Conservation (phyloP, 1,140 invertebrate species). For the Drosophila pruinosa region DNA sequence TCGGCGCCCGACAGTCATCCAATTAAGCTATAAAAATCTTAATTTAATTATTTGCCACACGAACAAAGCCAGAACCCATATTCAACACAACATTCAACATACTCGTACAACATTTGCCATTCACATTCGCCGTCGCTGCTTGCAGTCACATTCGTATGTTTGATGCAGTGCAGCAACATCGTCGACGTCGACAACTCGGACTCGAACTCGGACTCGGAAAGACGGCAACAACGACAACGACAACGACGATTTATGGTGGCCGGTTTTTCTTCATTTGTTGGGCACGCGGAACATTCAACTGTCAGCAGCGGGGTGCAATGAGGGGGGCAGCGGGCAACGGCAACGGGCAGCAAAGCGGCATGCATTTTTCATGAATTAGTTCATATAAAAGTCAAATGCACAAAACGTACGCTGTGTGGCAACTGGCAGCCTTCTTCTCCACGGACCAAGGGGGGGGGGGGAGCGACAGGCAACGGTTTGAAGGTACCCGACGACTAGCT, state of each 20-base stretch:
- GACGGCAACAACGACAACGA: slow-evolving; percentile 26
- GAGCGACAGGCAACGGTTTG: no score
- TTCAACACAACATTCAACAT: slow-evolving; percentile 10
- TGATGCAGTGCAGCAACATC: slow-evolving; percentile 27
- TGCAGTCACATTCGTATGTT: slow-evolving; percentile 23
- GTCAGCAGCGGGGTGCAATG: slow-evolving; percentile 5
- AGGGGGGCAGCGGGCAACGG: slow-evolving; percentile 15
- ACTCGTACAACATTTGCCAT: slow-evolving; percentile 62
- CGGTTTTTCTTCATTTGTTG: slow-evolving; percentile 73
- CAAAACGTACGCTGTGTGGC: slow-evolving; percentile 30
- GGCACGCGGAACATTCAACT: slow-evolving; percentile 17
- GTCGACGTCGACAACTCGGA: slow-evolving; percentile 11
- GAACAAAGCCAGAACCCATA: slow-evolving; percentile 59
- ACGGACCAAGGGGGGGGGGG: no score
- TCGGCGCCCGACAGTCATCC: slow-evolving; percentile 67
- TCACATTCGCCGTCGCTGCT: slow-evolving; percentile 49
- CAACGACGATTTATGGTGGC: slow-evolving; percentile 73
- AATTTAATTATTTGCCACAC: slow-evolving; percentile 80
- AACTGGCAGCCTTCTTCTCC: slow-evolving; percentile 29
- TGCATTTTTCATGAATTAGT: slow-evolving; percentile 80
- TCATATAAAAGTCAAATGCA: slow-evolving; percentile 81
- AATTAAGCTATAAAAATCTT: slow-evolving; percentile 78
- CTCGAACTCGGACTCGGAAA: slow-evolving; percentile 21
- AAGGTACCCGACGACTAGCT: neutral
- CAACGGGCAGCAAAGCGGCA: slow-evolving; percentile 36